phyloP scores from a whole-genome alignment of 1,140 invertebrate genomes.

The Aphelenchoides avenae region DNA sequence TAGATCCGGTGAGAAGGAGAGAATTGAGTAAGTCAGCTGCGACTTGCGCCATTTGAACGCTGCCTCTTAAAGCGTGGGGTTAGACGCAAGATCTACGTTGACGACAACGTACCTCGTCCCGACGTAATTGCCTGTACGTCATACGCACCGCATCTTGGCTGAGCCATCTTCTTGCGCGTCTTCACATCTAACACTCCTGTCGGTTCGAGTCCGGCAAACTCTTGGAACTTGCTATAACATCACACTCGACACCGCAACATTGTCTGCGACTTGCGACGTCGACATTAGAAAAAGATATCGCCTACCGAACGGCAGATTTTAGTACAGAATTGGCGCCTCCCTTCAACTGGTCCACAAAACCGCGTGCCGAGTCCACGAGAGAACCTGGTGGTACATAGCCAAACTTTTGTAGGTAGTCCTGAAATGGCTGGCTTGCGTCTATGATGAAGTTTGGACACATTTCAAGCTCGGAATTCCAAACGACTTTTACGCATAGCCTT shows the following conservation, averaged over 20 bases:
- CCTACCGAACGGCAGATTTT: conserved; percentile 36
- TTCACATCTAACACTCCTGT: conserved; percentile 49
- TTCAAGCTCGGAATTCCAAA: too few relatives aligned
- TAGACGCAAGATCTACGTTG: background rate
- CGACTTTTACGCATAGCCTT: too few relatives aligned
- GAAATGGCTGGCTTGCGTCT: too few relatives aligned
- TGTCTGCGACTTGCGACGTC: conserved; percentile 5
- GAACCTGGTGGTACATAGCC: conserved; percentile 52
- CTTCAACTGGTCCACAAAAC: conserved; percentile 10
- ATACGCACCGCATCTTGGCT: conserved; percentile 51
- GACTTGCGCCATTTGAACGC: conserved; percentile 55
- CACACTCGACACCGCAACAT: background rate
- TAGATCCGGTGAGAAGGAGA: conserved; percentile 47
- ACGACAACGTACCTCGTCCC: conserved; percentile 19
- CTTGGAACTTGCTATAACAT: conserved; percentile 52
- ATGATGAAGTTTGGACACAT: too few relatives aligned
- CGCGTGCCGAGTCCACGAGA: background rate
- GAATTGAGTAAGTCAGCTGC: conserved; percentile 49
- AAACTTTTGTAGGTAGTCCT: conserved; percentile 55
- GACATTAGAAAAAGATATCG: background rate
- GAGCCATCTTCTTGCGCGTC: conserved; percentile 55
- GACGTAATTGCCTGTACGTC: conserved; percentile 49
- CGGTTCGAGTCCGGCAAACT: conserved; percentile 49
- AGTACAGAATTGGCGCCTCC: conserved; percentile 27
- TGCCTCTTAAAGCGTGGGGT: conserved; percentile 44